Percentiles rank a stretch among this genome's conserved stretches.
These are phyloP conservation scores for Oryzias celebensis DNA, from an alignment of 2,113 vertebrate genomes.

Conservation along the genomic window DNA sequence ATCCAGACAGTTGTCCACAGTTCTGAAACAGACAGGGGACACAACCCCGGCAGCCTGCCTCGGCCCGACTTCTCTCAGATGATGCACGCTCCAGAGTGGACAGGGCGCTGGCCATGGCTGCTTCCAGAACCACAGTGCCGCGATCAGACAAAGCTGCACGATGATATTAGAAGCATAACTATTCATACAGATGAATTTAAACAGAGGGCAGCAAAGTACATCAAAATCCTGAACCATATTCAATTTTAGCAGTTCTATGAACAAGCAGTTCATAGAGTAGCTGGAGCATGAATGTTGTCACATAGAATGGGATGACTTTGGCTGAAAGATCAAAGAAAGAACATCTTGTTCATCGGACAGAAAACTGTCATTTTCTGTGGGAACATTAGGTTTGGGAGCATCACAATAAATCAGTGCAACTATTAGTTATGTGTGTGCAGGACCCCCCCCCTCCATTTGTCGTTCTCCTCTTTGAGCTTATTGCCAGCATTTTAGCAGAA, in stretches of 20 bases:
- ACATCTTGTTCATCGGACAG: not conserved
- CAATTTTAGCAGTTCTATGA: conserved; percentile 3
- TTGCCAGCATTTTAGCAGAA: conserved; percentile 59
- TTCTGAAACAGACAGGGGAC: conserved; percentile 83
- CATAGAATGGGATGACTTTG: not conserved
- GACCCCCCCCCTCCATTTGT: conserved; percentile 39
- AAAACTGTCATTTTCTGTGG: conserved; percentile 18
- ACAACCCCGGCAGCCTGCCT: conserved; percentile 76
- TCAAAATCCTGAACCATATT: no score
- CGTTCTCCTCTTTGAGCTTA: conserved; percentile 62
- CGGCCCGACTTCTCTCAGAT: conserved; percentile 71
- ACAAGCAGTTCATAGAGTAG: not conserved
- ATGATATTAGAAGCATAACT: not conserved
- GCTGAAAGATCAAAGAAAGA: not conserved
- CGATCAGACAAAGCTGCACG: conserved; percentile 81
- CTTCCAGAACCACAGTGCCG: conserved; percentile 86
- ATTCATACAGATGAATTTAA: not conserved
- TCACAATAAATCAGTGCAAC: conserved; percentile 19
- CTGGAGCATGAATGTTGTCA: no score
- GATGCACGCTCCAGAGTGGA: conserved; percentile 78
- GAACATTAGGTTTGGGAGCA: conserved; percentile 28
- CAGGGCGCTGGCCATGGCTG: conserved; percentile 80
- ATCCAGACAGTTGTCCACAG: conserved; percentile 73
- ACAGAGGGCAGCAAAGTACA: not conserved
- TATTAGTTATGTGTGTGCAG: conserved; percentile 43